Evolutionary conservation across 1,140 invertebrate species (phyloP).

Genomic region (Brachystomella parvula): DNA sequence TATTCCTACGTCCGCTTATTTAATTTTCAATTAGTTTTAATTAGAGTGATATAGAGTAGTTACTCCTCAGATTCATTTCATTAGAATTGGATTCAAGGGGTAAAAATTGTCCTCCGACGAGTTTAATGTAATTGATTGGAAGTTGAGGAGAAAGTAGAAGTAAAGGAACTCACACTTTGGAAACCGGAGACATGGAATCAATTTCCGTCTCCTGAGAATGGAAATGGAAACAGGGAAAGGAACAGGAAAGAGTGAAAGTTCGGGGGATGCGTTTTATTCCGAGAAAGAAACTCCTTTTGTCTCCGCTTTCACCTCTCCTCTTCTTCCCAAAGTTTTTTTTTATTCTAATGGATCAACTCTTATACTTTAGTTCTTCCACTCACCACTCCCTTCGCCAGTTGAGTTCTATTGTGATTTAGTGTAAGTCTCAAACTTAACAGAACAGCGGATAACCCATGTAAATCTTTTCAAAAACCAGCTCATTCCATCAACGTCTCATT

Average conservation of each 20-base stretch:
- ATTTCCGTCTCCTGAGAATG: background rate
- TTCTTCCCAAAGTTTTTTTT: background rate
- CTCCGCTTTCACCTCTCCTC: background rate
- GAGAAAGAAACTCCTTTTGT: background rate
- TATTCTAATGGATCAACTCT: background rate
- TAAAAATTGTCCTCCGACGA: background rate
- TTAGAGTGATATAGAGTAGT: background rate
- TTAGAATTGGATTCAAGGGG: background rate
- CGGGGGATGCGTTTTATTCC: background rate
- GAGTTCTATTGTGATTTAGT: background rate
- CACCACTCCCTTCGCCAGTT: background rate
- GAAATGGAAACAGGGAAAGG: background rate
- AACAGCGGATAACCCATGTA: too few relatives aligned
- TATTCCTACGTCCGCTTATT: background rate
- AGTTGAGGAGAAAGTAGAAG: background rate
- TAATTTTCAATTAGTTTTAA: constrained; percentile 17
- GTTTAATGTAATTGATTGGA: constrained; percentile 6
- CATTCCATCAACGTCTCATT: too few relatives aligned
- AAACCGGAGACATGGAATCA: constrained; percentile 4
- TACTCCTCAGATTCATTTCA: background rate
- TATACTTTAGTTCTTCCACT: background rate
- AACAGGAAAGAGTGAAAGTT: too few relatives aligned
- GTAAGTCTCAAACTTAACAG: background rate
- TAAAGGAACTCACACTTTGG: background rate
- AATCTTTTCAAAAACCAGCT: background rate